phyloP scores from a whole-genome alignment of 2,113 vertebrate species.

The Thamnaconus septentrionalis region DNA sequence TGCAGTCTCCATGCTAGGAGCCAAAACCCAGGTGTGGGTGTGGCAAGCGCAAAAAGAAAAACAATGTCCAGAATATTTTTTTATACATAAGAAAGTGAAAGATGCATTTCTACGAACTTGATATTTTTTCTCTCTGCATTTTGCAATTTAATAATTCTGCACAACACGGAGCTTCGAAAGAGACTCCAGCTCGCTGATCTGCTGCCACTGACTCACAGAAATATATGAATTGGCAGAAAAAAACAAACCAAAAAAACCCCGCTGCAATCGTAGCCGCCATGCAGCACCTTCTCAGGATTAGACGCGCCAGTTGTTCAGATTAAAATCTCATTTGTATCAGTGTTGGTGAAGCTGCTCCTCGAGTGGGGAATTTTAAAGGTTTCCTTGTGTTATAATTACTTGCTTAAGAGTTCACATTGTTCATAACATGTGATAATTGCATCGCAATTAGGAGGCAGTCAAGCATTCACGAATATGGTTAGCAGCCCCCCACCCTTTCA shows the following conservation, averaged over 20 bases:
- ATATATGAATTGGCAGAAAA: constrained; percentile 22
- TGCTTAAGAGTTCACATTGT: constrained; percentile 78
- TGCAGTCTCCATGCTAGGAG: too few relatives aligned
- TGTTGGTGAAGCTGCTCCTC: constrained; percentile 60
- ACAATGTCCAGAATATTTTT: too few relatives aligned
- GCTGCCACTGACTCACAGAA: too few relatives aligned
- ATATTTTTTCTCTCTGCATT: too few relatives aligned
- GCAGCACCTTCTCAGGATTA: constrained; percentile 62
- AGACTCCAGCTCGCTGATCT: too few relatives aligned
- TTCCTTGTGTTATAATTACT: constrained; percentile 81
- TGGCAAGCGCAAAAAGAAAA: too few relatives aligned
- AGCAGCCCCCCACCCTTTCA: constrained; percentile 53
- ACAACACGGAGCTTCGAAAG: too few relatives aligned
- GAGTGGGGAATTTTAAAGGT: constrained; percentile 70
- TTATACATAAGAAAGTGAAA: too few relatives aligned
- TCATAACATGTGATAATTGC: constrained; percentile 78
- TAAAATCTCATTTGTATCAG: constrained; percentile 66
- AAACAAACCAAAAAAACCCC: constrained; percentile 18
- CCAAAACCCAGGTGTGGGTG: too few relatives aligned
- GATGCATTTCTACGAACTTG: too few relatives aligned
- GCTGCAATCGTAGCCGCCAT: constrained; percentile 53
- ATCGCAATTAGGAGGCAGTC: constrained; percentile 74
- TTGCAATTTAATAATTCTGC: too few relatives aligned
- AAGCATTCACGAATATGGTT: constrained; percentile 72
- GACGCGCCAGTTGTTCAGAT: constrained; percentile 59